Conservation (phyloP, 2,113 vertebrate species). For the Donacobius atricapilla region DNA sequence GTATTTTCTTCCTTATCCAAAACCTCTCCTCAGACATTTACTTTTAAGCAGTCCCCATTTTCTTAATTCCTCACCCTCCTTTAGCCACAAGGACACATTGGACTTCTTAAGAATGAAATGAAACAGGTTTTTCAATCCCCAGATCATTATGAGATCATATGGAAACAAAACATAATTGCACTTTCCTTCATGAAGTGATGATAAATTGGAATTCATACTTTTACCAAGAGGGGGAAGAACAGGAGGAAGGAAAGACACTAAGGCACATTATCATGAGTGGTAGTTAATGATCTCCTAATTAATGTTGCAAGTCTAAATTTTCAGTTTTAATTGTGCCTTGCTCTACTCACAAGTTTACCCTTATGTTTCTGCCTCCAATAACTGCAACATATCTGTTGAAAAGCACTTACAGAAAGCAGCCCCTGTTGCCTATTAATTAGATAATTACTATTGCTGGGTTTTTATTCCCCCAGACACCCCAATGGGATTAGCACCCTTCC, state of each 20-base stretch:
- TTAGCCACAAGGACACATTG: not conserved
- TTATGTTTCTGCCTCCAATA: not conserved
- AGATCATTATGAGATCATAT: not conserved
- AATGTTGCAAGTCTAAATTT: conserved; percentile 14
- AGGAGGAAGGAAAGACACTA: not conserved
- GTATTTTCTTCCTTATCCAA: not conserved
- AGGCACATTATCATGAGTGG: not conserved
- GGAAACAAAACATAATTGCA: not conserved
- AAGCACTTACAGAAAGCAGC: not conserved
- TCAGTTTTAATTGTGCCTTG: conserved; percentile 17
- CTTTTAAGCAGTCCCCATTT: not conserved
- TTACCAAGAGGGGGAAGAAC: not conserved
- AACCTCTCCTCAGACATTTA: not conserved
- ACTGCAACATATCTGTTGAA: not conserved
- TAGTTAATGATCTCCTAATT: conserved; percentile 35
- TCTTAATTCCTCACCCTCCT: not conserved
- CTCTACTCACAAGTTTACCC: not conserved
- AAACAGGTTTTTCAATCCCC: not conserved
- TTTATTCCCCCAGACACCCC: not conserved
- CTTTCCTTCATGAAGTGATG: not conserved
- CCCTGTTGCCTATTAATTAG: not conserved
- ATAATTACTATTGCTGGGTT: not conserved
- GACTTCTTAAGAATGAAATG: not conserved
- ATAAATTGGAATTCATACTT: not conserved
- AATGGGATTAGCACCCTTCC: not conserved